A percentile compares a stretch with the other conserved stretches of the same genome.
These are phyloP conservation scores for Ondatra zibethicus DNA, from an alignment of 2,113 vertebrate genomes.

Conservation along the genomic window DNA sequence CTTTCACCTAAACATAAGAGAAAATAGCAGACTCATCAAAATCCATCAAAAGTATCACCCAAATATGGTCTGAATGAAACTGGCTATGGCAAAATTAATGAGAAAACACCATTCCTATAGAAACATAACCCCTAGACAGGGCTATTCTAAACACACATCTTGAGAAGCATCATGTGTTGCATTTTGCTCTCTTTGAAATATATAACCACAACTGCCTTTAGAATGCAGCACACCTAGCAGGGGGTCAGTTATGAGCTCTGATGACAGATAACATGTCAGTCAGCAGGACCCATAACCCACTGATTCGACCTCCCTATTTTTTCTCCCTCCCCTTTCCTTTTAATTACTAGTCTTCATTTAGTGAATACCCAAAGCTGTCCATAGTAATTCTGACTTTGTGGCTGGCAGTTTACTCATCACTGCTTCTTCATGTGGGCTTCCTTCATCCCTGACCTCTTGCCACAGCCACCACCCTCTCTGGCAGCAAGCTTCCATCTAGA, in stretches of 20 bases:
- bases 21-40: slow-evolving; percentile 17
- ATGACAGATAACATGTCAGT: slow-evolving; percentile 56
- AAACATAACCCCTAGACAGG: neutral
- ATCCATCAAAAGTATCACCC: neutral
- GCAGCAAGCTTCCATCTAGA: neutral
- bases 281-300: neutral
- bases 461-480: neutral
- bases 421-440: neutral
- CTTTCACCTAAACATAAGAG: neutral
- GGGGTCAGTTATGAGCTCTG: slow-evolving; percentile 18
- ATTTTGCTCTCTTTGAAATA: slow-evolving; percentile 49
- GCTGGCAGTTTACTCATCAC: neutral
- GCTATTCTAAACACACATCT: neutral
- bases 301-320: neutral
- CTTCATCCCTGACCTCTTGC: neutral
- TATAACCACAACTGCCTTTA: slow-evolving; percentile 5
- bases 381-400: slow-evolving; percentile 9
- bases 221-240: slow-evolving; percentile 23
- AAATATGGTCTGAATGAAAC: slow-evolving; percentile 46
- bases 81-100: neutral
- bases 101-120: neutral
- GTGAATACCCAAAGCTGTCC: neutral
- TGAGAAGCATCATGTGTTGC: neutral
- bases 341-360: slow-evolving; percentile 44
- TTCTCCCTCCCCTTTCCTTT: neutral